phyloP scores from a whole-genome alignment of 2,888 invertebrate genomes.

The Orchesellides sinensis region DNA sequence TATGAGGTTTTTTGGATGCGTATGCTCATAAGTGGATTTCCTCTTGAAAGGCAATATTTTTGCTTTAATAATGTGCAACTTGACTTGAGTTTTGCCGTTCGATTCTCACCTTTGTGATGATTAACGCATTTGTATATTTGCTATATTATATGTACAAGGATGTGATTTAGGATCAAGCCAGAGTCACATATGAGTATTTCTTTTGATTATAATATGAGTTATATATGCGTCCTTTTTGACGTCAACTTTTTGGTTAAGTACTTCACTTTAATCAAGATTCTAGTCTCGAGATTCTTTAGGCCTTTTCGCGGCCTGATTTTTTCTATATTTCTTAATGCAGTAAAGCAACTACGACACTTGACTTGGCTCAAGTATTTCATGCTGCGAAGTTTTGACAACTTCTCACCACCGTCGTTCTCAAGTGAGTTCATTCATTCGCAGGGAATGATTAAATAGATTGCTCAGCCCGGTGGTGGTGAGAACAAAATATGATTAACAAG shows the following conservation, averaged over 20 bases:
- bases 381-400: constrained; percentile 65
- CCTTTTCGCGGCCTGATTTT: constrained; percentile 11
- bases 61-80: background rate
- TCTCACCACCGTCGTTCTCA: constrained; percentile 47
- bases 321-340: background rate
- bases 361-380: constrained; percentile 59
- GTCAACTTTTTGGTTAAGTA: constrained; percentile 44
- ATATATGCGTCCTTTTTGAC: background rate
- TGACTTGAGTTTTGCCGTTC: constrained; percentile 15
- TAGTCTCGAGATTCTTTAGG: constrained; percentile 15
- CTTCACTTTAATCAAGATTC: constrained; percentile 52
- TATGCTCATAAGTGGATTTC: constrained; percentile 1
- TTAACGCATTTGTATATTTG: background rate
- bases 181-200: constrained; percentile 15
- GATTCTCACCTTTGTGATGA: background rate
- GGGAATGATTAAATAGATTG: background rate
- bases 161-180: constrained; percentile 1
- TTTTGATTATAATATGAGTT: constrained; percentile 3
- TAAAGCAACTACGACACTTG: constrained; percentile 31
- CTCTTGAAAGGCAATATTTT: constrained; percentile 9
- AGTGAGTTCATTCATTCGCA: constrained; percentile 10
- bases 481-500: constrained; percentile 46
- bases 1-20: background rate
- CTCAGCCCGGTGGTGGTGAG: background rate
- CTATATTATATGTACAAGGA: too few species aligned